Evolutionary conservation across 2,113 vertebrate species (phyloP), one percentile per base, ranked within the genome.

Genomic region (Myiozetetes cayanensis): DNA sequence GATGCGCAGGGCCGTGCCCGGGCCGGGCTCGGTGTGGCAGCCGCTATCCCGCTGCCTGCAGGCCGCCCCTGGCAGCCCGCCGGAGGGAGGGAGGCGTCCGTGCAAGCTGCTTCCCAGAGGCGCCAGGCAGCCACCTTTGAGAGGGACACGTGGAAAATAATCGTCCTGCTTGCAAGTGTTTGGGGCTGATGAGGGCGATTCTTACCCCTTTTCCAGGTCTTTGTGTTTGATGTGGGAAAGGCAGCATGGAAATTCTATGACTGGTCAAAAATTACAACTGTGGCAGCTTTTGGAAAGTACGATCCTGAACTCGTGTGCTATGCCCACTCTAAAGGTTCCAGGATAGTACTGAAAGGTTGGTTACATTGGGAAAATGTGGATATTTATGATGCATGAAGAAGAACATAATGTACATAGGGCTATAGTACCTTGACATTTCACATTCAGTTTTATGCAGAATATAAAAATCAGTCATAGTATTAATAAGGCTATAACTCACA

Each of bases 261-360:
- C 85, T 99, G 99, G 99, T 98, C 98, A 58, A 98, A 98, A 87
- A 98, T 99, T 85, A 99, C 99, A 16, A 99, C 99, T 0, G 98
- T 99, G 88, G 99, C 99, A 28, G 90, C 95, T 14, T 99, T 99
- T 90, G 99, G 99, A 31, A 97, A 98, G 83, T 99, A 99, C 84
- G 98, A 99, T 22, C 89, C 98, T 6, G 98, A 99, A 67, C 99
- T 99, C 33, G 95, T 99, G 98, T 99, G 99, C 95, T 96, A 98
- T 4, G 99, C 99, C 72, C 99, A 99, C 94, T 98, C 98, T 3
- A 98, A 98, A 95, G 99, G 99, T 66, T 97, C 98, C 67, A 98
- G 99, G 70, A 13, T 99, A 4, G 99, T 99, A 31, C 97, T 99
- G 18, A 99, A 99, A 99, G 99, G 99, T 99, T 96, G 72, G 98